Conservation (phyloP, 2,888 invertebrate species). For the Cryptops parisi region DNA sequence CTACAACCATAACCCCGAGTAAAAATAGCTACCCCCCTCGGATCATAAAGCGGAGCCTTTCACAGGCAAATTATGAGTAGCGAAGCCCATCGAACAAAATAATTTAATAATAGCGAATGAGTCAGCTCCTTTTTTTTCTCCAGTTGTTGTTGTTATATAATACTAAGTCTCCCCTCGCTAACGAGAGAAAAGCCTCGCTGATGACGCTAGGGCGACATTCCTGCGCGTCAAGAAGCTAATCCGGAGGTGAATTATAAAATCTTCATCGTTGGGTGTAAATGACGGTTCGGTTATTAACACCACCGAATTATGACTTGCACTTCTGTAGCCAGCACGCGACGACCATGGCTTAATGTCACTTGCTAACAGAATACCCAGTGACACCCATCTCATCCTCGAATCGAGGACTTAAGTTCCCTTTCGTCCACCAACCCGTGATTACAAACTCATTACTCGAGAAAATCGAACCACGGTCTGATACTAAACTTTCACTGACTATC, state of each 20-base stretch:
- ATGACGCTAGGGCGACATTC: neutral
- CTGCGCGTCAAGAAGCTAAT: neutral
- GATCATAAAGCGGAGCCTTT: neutral
- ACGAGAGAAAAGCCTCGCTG: too few relatives aligned
- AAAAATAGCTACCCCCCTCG: too few relatives aligned
- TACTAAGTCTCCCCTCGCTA: too few relatives aligned
- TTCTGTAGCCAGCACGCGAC: neutral
- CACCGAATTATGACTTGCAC: neutral
- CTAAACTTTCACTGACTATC: too few relatives aligned
- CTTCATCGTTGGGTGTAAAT: neutral
- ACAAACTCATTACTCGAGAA: too few relatives aligned
- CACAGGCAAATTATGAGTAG: neutral
- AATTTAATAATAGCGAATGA: conserved; percentile 4
- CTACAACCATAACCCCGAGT: too few relatives aligned
- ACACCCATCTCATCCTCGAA: too few relatives aligned
- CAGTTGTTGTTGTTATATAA: too few relatives aligned
- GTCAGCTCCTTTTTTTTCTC: conserved; percentile 1
- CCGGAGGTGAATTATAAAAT: neutral
- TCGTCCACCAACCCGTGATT: too few relatives aligned
- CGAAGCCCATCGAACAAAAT: neutral
- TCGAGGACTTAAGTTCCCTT: too few relatives aligned
- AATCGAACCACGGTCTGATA: too few relatives aligned
- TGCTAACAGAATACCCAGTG: too few relatives aligned
- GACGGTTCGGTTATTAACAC: neutral
- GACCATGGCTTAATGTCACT: neutral